Evolutionary conservation across 2,888 invertebrate genomes (phyloP), one percentile per base, ranked within the genome.

Genomic region (Elmis aenea): DNA sequence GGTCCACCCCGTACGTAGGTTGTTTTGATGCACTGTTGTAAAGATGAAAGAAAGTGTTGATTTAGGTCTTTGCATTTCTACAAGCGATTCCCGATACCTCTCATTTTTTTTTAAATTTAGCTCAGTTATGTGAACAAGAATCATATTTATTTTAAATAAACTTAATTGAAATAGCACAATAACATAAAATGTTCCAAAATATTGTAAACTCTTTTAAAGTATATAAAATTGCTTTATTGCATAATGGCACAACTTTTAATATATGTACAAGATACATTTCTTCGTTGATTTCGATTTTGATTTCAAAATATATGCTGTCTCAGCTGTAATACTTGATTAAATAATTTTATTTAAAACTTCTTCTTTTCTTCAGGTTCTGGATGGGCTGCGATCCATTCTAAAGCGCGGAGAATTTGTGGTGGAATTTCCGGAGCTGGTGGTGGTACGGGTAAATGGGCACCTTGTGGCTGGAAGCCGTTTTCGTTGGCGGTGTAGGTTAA

Each of bases 391-490:
- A 77, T 67, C 61, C 73, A 81, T 53, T 80, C 82, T 22, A 83
- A 67, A 18, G 82, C 79, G 58, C 79, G 79, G 57, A 78, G 81
- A 24, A 83, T 68, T 18, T 81, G 79, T 59, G 79, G 79, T 58
- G 78, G 78, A 50, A 83, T 82, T 61, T 76, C 77, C 38, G 81
- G 81, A 28, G 64, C 76, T 50, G 81, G 81, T 12, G 81, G 82
- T 10, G 82, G 77, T n/a, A 45, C 38, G 45, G 82, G 65, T 13
- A 54, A 31, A 39, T 54, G 54, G 10, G 50, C 52, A 3, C 64
- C 81, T 62, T 71, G 64, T 13, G 83, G 75, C 44, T 76, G 77
- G 72, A 77, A 83, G 38, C 83, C 83, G 47, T 79, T 76, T 59
- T 82, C 81, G 51, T 83, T 78, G 48, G 84, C 82, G 37, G 72